These are phyloP conservation scores for Anser cygnoides DNA, from an alignment of 2,113 vertebrate genomes.

Conservation along the genomic window DNA sequence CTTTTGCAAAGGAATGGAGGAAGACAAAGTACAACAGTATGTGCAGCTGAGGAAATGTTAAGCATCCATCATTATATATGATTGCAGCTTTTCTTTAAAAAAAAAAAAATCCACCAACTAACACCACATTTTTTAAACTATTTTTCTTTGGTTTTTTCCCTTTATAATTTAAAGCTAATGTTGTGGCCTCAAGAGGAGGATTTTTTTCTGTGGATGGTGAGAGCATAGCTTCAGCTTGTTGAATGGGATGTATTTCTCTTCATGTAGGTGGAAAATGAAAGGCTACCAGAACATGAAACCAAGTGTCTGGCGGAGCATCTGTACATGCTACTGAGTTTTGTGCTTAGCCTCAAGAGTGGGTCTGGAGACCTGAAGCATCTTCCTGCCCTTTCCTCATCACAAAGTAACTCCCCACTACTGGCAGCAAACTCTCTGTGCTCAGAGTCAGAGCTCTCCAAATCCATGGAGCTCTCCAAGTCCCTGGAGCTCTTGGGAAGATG, in stretches of 20 bases:
- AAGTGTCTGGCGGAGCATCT: slow-evolving; percentile 83
- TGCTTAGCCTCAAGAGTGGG: slow-evolving; percentile 66
- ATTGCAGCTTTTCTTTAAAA: neutral
- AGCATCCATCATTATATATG: neutral
- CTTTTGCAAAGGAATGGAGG: neutral
- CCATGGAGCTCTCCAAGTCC: slow-evolving; percentile 51
- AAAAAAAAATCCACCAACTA: neutral
- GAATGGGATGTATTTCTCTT: neutral
- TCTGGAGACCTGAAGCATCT: neutral
- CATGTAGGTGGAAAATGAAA: slow-evolving; percentile 84
- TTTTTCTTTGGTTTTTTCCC: neutral
- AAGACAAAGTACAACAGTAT: neutral
- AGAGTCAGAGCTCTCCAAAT: neutral
- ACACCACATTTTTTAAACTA: neutral
- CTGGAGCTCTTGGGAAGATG: slow-evolving; percentile 81
- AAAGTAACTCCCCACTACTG: neutral
- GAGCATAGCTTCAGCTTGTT: neutral
- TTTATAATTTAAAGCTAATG: neutral
- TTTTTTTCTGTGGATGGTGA: neutral
- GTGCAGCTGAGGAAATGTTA: neutral
- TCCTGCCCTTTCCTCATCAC: slow-evolving; percentile 18
- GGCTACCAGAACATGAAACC: slow-evolving; percentile 83
- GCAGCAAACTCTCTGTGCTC: neutral
- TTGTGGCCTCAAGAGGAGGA: neutral
- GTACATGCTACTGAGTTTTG: slow-evolving; percentile 79